phyloP scores from a whole-genome alignment of 2,888 invertebrate genomes.

The Sinodicranocentrus sp. region DNA sequence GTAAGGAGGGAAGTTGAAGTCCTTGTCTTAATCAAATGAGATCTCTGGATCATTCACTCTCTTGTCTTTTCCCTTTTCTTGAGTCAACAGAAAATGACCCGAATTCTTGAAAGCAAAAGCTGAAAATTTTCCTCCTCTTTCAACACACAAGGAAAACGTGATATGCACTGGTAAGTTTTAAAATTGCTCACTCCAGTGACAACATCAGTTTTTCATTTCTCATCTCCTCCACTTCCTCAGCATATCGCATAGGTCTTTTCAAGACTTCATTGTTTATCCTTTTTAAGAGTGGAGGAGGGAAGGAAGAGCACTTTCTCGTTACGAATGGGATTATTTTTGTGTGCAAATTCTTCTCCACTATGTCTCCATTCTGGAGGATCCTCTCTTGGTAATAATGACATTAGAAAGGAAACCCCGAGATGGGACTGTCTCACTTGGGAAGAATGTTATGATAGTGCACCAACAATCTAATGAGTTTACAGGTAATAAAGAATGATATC shows the following conservation, averaged over 20 bases:
- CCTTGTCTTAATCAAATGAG: constrained; percentile 42
- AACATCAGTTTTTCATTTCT: neutral
- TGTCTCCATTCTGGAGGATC: too few relatives aligned
- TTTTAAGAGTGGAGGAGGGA: too few relatives aligned
- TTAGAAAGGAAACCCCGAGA: too few relatives aligned
- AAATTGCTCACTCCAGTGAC: neutral
- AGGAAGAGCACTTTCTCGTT: too few relatives aligned
- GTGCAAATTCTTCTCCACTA: too few relatives aligned
- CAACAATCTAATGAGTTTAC: constrained; percentile 30
- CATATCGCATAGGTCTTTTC: too few relatives aligned
- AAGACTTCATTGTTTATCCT: too few relatives aligned
- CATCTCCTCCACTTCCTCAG: too few relatives aligned
- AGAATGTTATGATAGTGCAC: neutral
- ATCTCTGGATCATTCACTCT: constrained; percentile 43
- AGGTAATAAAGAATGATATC: constrained; percentile 48
- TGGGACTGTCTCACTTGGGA: too few relatives aligned
- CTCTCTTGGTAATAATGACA: too few relatives aligned
- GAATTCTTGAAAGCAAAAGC: neutral
- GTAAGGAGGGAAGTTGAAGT: neutral
- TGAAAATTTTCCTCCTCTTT: neutral
- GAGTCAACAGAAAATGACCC: constrained; percentile 40
- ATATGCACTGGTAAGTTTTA: constrained; percentile 5
- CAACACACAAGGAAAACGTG: neutral
- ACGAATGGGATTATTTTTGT: too few relatives aligned
- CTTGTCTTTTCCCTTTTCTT: constrained; percentile 6